Evolutionary conservation across 2,888 invertebrate species (phyloP), one percentile per base, ranked within the genome.

Genomic region (Amblyteles armatorius): DNA sequence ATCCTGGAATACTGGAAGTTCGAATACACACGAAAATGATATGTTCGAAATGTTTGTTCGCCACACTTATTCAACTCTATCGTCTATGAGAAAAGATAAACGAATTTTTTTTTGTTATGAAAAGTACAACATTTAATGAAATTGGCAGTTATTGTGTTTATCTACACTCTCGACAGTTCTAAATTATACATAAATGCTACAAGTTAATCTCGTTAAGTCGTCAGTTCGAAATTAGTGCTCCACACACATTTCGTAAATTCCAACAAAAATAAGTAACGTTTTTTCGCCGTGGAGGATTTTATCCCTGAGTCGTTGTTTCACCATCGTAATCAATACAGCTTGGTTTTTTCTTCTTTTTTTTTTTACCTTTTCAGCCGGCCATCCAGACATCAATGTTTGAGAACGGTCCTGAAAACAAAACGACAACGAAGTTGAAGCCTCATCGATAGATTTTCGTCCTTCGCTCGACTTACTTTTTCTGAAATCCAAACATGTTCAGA

Each of bases 401-500:
- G 76, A 52, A 72, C 72, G 68, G 87, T 76, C 76, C 88, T 88
- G 82, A 22, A 87, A 87, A 60, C 33, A n/a, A 73, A 71, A 67
- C 9, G 1, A 40, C 13, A 36, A 50, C 11, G 16, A 3, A 60
- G n/a, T 13, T 84, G 29, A 33, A 50, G 19, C 13, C 11, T 63
- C 16, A 16, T 63, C 33, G 29, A 33, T 5, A 11, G 7, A 16
- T 29, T 63, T 16, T n/a, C n/a, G 33, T 16, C 60, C 52, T 26
- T 50, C 63, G 26, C 71, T 44, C 60, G 77, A 93, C 94, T 91
- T 93, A 96, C 95, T 95, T 95, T 91, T 95, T 96, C 90, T 96
- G 95, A 90, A 96, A 96, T 29, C 96, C 96, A 92, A 96, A 96
- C 94, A 94, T 96, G 92, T 95, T 95, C n/a, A 96, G 91, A 88